Base-by-base conservation (phyloP, 2,113 vertebrate genomes). In the Pyxicephalus adspersus region DNA sequence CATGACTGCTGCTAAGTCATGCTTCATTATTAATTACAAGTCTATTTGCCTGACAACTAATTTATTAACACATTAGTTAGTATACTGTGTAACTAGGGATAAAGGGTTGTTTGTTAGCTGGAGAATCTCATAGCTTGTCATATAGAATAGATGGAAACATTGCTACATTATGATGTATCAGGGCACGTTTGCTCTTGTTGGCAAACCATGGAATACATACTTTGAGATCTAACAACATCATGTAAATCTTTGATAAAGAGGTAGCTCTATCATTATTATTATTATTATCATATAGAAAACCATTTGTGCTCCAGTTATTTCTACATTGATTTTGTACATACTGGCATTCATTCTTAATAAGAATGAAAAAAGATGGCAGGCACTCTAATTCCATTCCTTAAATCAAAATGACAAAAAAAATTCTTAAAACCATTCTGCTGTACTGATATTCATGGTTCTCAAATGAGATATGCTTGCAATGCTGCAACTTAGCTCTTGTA, bases 11-110 rank as follows among this genome's bases (percentile, higher is more conserved):
- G 73, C 57, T 76, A 76, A 63, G 57, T 31, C 31, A 51, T 45
- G 73, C 73, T 64, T 76, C 58, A 76, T 63, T 76, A 77, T 77
- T 77, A 77, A 77, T 77, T 65, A 77, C 60, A 65, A 52, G 75
- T 51, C 60, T 54, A 77, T 77, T 77, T 65, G 61, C 75, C 19
- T 64, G 75, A 65, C 75, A 77, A 77, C 74, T 63, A 64, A 63
- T 77, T 77, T 65, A 64, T 77, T 54, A 76, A 76, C 58, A 76
- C 26, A 76, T 76, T 76, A 61, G 57, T 60, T 75, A 26, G 73
- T 58, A 76, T 76, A 76, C 34, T 51, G 58, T 76, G 72, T 75
- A 75, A 45, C 55, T 38, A 61, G 57, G 72, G 34, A 75, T 61
- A 50, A 50, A 61, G 16, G 29, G 25, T 20, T 75, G 57, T 63